A percentile compares a stretch with the other conserved stretches of the same genome.
Conservation (phyloP, 2,888 invertebrate genomes). For the Suillia variegata region DNA sequence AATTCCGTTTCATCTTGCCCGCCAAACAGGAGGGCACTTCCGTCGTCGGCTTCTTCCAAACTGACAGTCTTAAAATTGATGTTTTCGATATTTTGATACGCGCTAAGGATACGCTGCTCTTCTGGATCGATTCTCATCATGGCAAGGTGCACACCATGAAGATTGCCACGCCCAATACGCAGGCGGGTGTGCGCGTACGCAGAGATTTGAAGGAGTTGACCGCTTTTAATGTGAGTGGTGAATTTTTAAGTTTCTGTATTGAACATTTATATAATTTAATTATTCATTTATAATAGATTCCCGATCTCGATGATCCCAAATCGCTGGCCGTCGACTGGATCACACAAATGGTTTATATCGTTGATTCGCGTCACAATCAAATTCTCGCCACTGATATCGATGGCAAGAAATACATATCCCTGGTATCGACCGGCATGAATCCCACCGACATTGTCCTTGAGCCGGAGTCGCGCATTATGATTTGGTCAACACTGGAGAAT, state of each 20-base stretch:
- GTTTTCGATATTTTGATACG: constrained; percentile 69
- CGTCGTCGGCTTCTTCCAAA: constrained; percentile 68
- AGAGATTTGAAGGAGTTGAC: constrained; percentile 56
- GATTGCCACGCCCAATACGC: constrained; percentile 56
- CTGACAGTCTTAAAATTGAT: constrained; percentile 69
- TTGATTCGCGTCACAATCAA: constrained; percentile 64
- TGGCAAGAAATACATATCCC: constrained; percentile 55
- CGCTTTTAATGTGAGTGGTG: constrained; percentile 56
- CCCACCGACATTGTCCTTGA: constrained; percentile 75
- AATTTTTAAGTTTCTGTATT: neutral
- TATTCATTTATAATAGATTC: constrained; percentile 58
- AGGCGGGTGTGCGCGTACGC: constrained; percentile 42
- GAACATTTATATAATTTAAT: neutral
- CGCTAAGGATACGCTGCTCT: constrained; percentile 57
- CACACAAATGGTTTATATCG: constrained; percentile 72
- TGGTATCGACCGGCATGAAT: constrained; percentile 64
- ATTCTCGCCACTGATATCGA: constrained; percentile 59
- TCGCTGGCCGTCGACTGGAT: constrained; percentile 79
- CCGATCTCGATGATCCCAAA: constrained; percentile 69
- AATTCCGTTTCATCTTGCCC: constrained; percentile 59
- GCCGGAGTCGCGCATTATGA: constrained; percentile 68
- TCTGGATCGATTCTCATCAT: constrained; percentile 61
- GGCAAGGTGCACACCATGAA: constrained; percentile 60
- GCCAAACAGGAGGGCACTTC: constrained; percentile 61
- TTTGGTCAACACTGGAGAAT: constrained; percentile 78